phyloP scores from a whole-genome alignment of 2,797 vertebrate genomes.

The Bradypodion ventrale region DNA sequence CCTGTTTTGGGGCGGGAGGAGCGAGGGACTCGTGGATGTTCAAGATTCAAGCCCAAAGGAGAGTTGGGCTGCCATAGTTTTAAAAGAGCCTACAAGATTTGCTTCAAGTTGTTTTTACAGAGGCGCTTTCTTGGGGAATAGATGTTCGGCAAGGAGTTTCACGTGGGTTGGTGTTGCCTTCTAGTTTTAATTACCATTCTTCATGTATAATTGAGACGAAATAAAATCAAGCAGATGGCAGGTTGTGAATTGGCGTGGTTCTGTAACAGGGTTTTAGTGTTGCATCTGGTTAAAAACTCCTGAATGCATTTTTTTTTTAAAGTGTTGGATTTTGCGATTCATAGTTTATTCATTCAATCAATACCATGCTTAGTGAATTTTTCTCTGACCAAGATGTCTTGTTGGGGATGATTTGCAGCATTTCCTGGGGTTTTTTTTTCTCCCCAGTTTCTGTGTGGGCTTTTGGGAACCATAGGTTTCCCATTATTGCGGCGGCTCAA shows the following conservation, averaged over 20 bases:
- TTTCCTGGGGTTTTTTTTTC: no score
- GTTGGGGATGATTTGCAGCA: background rate
- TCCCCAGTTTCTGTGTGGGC: background rate
- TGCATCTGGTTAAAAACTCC: slow-evolving; percentile 67
- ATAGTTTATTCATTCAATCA: slow-evolving; percentile 17
- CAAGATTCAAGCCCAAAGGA: background rate
- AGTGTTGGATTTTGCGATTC: slow-evolving; percentile 45
- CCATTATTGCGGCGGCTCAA: no score
- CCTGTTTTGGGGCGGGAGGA: background rate
- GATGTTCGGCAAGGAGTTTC: slow-evolving; percentile 52
- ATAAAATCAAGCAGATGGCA: slow-evolving; percentile 55
- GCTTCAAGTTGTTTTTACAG: slow-evolving; percentile 30
- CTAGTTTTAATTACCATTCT: slow-evolving; percentile 52
- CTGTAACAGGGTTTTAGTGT: slow-evolving; percentile 63
- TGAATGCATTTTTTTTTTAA: slow-evolving; percentile 39
- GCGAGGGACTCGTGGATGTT: slow-evolving; percentile 22
- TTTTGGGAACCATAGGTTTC: background rate
- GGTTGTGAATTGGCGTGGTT: slow-evolving; percentile 57
- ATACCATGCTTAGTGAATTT: slow-evolving; percentile 47
- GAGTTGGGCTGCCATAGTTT: slow-evolving; percentile 40
- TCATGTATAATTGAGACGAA: slow-evolving; percentile 55
- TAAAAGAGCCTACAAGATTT: background rate
- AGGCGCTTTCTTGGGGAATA: slow-evolving; percentile 43
- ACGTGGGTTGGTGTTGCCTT: slow-evolving; percentile 32
- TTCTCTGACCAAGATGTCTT: slow-evolving; percentile 9